Conservation (phyloP, 2,888 invertebrate genomes). For the Chrysolina americana region DNA sequence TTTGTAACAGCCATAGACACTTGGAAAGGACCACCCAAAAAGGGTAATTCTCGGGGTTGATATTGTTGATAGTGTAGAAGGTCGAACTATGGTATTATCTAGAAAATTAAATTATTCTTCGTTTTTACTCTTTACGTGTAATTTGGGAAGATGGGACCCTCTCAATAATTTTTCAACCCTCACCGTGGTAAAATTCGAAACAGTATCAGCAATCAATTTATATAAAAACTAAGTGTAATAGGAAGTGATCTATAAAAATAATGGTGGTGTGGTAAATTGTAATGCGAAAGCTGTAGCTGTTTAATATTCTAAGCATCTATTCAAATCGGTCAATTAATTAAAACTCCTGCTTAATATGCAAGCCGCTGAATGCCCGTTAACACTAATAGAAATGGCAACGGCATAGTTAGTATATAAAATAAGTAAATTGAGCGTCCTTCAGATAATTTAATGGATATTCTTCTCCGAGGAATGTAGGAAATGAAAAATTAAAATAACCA, state of each 20-base stretch:
- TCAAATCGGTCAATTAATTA: constrained; percentile 49
- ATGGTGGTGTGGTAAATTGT: constrained; percentile 37
- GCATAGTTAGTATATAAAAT: constrained; percentile 39
- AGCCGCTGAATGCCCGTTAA: constrained; percentile 44
- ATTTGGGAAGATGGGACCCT: too few species aligned
- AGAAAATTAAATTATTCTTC: too few species aligned
- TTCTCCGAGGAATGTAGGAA: not conserved
- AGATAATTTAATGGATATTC: not conserved
- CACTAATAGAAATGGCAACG: constrained; percentile 51
- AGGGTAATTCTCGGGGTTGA: too few species aligned
- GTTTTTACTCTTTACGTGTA: too few species aligned
- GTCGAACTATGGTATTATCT: too few species aligned
- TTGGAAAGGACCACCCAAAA: too few species aligned
- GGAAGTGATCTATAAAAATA: constrained; percentile 30
- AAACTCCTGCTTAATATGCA: constrained; percentile 46
- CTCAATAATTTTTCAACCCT: too few species aligned
- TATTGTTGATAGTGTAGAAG: too few species aligned
- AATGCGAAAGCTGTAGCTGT: constrained; percentile 42
- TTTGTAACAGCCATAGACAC: too few species aligned
- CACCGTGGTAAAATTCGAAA: too few species aligned
- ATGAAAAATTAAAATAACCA: not conserved
- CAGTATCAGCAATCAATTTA: too few species aligned
- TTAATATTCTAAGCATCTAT: constrained; percentile 46
- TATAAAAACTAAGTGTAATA: not conserved
- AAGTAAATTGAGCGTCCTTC: not conserved